phyloP scores from a whole-genome alignment of 2,888 invertebrate genomes.

The Cheilosia vernalis region DNA sequence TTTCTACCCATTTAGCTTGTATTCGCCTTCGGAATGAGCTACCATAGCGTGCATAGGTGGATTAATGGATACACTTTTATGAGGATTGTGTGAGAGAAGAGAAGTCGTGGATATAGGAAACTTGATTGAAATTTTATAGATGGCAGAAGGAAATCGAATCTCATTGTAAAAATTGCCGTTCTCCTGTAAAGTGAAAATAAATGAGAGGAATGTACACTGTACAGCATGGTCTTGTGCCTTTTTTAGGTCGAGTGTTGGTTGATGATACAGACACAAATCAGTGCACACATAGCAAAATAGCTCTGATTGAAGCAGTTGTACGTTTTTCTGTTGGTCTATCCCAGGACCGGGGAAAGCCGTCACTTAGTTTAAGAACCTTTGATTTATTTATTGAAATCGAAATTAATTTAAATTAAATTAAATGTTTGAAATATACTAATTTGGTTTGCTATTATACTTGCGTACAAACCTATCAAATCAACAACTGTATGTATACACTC shows the following conservation, averaged over 20 bases:
- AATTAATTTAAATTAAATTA: no score
- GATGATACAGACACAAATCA: constrained; percentile 35
- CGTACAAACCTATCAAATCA: no score
- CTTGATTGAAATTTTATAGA: constrained; percentile 73
- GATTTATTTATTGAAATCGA: neutral
- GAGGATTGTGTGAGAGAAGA: constrained; percentile 1
- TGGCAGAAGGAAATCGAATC: constrained; percentile 58
- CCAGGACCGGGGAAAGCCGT: no score
- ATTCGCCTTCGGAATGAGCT: constrained; percentile 37
- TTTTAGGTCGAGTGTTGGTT: constrained; percentile 1
- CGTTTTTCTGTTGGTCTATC: neutral
- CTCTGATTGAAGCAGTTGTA: no score
- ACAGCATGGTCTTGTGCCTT: neutral
- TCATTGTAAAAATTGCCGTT: constrained; percentile 45
- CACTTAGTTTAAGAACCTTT: neutral
- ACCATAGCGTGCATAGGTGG: constrained; percentile 10
- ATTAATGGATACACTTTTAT: neutral
- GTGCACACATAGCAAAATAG: neutral
- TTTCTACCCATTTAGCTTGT: neutral
- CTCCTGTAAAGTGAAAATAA: constrained; percentile 52
- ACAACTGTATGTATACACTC: no score
- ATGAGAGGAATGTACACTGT: constrained; percentile 40
- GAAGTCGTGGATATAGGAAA: constrained; percentile 52
- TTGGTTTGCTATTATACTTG: no score
- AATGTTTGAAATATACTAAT: no score